Evolutionary conservation across 1,140 invertebrate genomes (phyloP), one percentile per base, ranked within the genome.

Genomic region (Diprion similis): DNA sequence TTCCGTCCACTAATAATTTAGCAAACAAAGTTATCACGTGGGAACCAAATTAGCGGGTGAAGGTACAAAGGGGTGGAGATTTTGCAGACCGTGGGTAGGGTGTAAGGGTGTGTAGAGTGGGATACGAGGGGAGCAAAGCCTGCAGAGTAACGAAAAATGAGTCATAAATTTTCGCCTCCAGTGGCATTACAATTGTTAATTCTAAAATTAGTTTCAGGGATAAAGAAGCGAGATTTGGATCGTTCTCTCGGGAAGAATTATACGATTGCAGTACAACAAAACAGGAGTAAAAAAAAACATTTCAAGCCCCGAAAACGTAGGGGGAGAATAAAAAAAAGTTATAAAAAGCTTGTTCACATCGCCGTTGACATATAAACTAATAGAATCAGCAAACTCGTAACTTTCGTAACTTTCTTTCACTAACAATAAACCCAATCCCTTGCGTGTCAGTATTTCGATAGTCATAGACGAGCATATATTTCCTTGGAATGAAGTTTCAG

Each of bases 191-290:
- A 68, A 68, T 68, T 68, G 66, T 68, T 68, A 45, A 68, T 68
- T 68, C 37, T 45, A 18, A 68, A 68, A 68, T 68, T 68, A 68
- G 66, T 68, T 68, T 68, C 66, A 45, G 11, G 66, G 15, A 68
- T 68, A 45, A 68, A 68, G 66, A 17, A 18, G 66, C 15, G 66
- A 45, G 37, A 68, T 68, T 68, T 45, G 66, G 18, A 68, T 68
- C 37, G 66, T 11, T 68, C 66, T 68, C 66, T 11, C 19, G 66
- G 66, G 66, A 68, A 18, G 37, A 7, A 68, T 68, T 15, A 68
- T 15, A 68, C 74, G 77, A 70, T 66, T 76, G 71, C 66, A 77
- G 73, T 72, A 76, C 72, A 48, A 19, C 37, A n/a, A 75, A 73
- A 77, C 65, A 7, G 17, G 15, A 68, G 46, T 64, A 37, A 37